These are phyloP conservation scores for Gobio gobio DNA, from an alignment of 2,113 vertebrate genomes.

Conservation along the genomic window DNA sequence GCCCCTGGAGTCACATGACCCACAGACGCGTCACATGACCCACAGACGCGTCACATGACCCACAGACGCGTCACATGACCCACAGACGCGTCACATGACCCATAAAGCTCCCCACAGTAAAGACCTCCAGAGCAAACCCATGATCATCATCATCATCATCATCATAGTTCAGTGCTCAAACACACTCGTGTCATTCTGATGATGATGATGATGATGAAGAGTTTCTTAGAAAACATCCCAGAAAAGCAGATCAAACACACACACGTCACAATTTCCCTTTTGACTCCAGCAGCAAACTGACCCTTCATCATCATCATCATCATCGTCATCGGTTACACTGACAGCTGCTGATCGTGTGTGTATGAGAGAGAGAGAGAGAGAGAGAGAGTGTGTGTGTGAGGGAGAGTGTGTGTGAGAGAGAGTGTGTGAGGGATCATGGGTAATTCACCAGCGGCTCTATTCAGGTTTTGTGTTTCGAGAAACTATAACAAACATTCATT, in stretches of 20 bases:
- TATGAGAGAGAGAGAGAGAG: too few relatives aligned
- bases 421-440: conserved; percentile 5
- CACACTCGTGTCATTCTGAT: neutral
- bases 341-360: neutral
- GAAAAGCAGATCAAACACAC: neutral
- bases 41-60: too few relatives aligned
- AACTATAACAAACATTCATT: conserved; percentile 45
- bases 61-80: too few relatives aligned
- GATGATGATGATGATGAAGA: neutral
- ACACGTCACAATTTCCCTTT: neutral
- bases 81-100: conserved; percentile 31
- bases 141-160: conserved; percentile 19
- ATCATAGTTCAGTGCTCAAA: neutral
- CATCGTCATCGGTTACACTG: neutral
- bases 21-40: conserved; percentile 42
- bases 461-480: neutral
- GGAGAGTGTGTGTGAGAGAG: neutral
- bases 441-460: neutral
- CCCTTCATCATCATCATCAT: neutral
- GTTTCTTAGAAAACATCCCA: neutral
- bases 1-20: neutral
- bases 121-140: neutral
- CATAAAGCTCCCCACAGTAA: conserved; percentile 4
- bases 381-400: too few relatives aligned
- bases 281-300: neutral